Evolutionary conservation across 2,888 invertebrate genomes (phyloP), one percentile per base, ranked within the genome.

Genomic region (Apotomis betuletana): DNA sequence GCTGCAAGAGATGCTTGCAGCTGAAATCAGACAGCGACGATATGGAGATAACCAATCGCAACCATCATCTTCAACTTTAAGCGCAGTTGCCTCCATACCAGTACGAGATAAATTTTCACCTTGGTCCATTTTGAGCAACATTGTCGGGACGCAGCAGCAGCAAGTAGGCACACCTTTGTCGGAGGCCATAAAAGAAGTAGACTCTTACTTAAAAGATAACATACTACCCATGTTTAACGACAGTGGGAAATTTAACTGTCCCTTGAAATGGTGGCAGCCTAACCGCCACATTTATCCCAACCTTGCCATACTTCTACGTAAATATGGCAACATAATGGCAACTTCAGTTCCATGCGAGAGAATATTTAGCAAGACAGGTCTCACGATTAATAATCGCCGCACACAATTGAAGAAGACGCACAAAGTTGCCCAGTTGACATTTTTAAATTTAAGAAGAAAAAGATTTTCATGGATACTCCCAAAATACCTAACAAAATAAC

Each of bases 241-340:
- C 0, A 41, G 72, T 9, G 67, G 72, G 2, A 59, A 44, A n/a
- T 77, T 52, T 49, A 78, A 74, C 64, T 77, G 76, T 57, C 77
- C 77, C 5, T 54, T 78, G n/a, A 58, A 77, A 62, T 79, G 77
- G 77, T 78, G 77, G 77, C 69, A 69, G 12, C 54, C 52, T 9
- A 69, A 78, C 44, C 49, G 54, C n/a, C 36, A 49, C 36, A 72
- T 63, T 5, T 77, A 77, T 46, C 76, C 77, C 60, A 59, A 68
- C 12, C 59, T 68, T 46, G 60, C 68, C 38, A 67, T 49, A 12
- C 58, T 70, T 36, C 38, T 70, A 51, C 63, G 10, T 5, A 58
- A 4, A 41, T 70, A 58, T 70, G 70, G 57, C 49, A 70, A 70
- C 51, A 70, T 70, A 70, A 70, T 70, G 70, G 70, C 70, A 49